Percentiles rank a stretch among this genome's conserved stretches.
Evolutionary conservation across 2,113 vertebrate genomes (phyloP).

Genomic region (Oryzias javanicus): DNA sequence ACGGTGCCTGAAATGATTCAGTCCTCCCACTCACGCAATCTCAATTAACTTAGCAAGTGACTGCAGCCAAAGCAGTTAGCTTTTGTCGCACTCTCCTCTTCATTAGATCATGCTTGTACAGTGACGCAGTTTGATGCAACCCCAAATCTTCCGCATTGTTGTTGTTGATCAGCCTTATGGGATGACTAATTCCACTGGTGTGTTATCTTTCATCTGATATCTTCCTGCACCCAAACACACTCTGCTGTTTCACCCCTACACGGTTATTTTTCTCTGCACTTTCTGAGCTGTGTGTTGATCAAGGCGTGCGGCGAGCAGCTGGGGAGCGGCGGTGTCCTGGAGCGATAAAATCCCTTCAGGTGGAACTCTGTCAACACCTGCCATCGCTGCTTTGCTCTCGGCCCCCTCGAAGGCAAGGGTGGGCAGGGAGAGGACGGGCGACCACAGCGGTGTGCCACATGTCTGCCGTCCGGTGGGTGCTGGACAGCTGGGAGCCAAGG

Average conservation of each 20-base stretch:
- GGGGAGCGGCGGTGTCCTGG: slow-evolving; percentile 27
- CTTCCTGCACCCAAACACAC: neutral
- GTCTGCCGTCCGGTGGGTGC: slow-evolving; percentile 38
- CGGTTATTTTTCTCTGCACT: slow-evolving; percentile 20
- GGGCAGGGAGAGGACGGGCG: slow-evolving; percentile 30
- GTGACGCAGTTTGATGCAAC: slow-evolving; percentile 1
- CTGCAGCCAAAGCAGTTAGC: slow-evolving; percentile 33
- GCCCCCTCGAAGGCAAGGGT: slow-evolving; percentile 22
- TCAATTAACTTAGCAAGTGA: slow-evolving; percentile 32
- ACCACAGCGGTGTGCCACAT: slow-evolving; percentile 13
- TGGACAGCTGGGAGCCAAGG: slow-evolving; percentile 52
- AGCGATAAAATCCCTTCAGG: slow-evolving; percentile 63
- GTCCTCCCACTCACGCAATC: slow-evolving; percentile 22
- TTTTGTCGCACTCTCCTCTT: neutral
- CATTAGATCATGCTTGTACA: neutral
- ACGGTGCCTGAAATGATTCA: slow-evolving; percentile 11
- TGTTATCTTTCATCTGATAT: slow-evolving; percentile 28
- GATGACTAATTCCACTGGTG: slow-evolving; percentile 48
- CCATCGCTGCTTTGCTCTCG: slow-evolving; percentile 47
- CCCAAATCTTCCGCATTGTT: neutral
- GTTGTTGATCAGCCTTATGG: slow-evolving; percentile 25
- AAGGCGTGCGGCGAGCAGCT: slow-evolving; percentile 52
- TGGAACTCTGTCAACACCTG: slow-evolving; percentile 70
- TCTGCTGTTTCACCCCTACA: neutral
- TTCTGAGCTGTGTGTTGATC: slow-evolving; percentile 44